Conservation (phyloP, 2,888 invertebrate genomes). For the Cataglyphis cursor region DNA sequence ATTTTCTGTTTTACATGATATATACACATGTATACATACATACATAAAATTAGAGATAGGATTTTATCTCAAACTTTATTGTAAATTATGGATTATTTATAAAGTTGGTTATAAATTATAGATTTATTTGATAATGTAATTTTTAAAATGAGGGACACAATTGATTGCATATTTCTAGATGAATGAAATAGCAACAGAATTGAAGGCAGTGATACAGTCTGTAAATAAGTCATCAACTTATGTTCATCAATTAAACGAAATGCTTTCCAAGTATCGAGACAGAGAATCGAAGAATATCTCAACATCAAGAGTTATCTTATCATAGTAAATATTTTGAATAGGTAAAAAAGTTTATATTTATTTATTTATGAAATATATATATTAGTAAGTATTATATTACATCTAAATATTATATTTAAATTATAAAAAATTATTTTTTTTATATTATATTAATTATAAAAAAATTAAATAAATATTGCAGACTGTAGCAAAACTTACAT, state of each 20-base stretch:
- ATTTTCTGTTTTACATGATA: background rate
- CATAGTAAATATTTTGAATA: conserved; percentile 3
- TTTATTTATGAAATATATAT: background rate
- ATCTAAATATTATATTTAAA: conserved; percentile 23
- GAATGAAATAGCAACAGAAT: conserved; percentile 85
- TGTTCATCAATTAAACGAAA: conserved; percentile 83
- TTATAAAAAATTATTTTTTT: background rate
- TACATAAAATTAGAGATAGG: background rate
- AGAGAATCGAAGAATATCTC: conserved; percentile 77
- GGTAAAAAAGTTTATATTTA: background rate
- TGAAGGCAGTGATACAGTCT: conserved; percentile 85
- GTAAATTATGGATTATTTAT: background rate
- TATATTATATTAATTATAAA: background rate
- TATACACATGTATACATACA: background rate
- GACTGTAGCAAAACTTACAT: background rate
- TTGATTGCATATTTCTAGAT: conserved; percentile 79
- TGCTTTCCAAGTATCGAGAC: conserved; percentile 79
- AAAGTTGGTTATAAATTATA: background rate
- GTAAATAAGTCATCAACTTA: conserved; percentile 84
- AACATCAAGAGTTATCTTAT: conserved; percentile 49
- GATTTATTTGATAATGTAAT: conserved; percentile 3
- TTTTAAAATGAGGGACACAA: background rate
- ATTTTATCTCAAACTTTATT: background rate
- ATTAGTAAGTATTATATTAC: conserved; percentile 4
- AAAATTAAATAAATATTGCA: background rate